Evolutionary conservation across 2,113 vertebrate species (phyloP), one percentile per base, ranked within the genome.

Genomic region (Dascyllus trimaculatus): DNA sequence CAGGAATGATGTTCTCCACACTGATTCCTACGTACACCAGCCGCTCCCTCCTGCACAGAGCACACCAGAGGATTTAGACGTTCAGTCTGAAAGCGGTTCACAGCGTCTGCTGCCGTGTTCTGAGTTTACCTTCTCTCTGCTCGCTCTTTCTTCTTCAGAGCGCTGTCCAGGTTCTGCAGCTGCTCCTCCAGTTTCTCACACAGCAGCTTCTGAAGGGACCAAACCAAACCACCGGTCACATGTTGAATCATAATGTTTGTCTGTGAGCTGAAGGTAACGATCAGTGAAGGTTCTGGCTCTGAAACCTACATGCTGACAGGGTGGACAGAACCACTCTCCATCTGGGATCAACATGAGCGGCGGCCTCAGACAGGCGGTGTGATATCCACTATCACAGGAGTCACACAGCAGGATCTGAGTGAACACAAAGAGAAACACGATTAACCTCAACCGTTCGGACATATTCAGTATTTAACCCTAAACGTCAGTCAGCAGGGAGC

Each of bases 21-120:
- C 98, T 99, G 94, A 99, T 99, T 51, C 98, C 98, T 57, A 99
- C 98, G 0, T 99, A 99, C 26, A 99, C 98, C 91, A 99, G 91
- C 1, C 98, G 95, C 82, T 99, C 98, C 93, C 98, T 96, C 94
- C 98, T 97, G 86, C 63, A 85, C 18, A 79, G 51, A 43, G 80
- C 17, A 82, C 2, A 81, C 45, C 13, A 38, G n/a, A 29, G 6
- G n/a, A 38, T 43, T 68, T 0, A 25, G 21, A n/a, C 11, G n/a
- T 49, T 35, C 32, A 10, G 1, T n/a, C 4, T 45, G 32, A 0
- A 22, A 19, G 38, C 0, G 19, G 38, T 53, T 57, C 18, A 29
- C 26, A 35, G 32, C 9, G 7, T 35, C 32, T 35, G 32, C 32
- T 35, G 32, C 7, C 9, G 32, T 35, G 3, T 7, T 35, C 32